Conservation (phyloP, 1,140 invertebrate genomes). For the Trichonephila clavipes region DNA sequence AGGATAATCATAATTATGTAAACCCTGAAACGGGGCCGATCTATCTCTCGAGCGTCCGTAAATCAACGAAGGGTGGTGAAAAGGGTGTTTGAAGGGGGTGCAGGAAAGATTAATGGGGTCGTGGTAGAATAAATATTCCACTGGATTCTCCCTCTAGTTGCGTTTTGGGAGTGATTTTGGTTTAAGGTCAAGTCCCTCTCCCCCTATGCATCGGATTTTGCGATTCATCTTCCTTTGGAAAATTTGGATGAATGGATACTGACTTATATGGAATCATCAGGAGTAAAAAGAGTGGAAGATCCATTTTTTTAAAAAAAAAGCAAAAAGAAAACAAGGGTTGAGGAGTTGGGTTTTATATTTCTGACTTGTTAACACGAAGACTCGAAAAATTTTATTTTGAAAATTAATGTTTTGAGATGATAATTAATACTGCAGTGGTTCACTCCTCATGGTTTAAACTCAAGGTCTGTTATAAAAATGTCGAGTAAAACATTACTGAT, state of each 20-base stretch:
- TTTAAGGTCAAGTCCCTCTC: neutral
- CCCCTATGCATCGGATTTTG: neutral
- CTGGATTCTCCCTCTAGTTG: neutral
- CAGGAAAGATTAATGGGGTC: conserved; percentile 42
- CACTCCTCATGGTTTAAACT: too few species aligned
- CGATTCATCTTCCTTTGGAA: neutral
- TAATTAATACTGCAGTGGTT: too few species aligned
- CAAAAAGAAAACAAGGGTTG: too few species aligned
- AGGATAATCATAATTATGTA: conserved; percentile 73
- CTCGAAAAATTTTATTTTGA: too few species aligned
- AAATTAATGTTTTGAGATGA: too few species aligned
- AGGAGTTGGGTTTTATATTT: too few species aligned
- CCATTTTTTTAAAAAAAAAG: too few species aligned
- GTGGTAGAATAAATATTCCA: conserved; percentile 46
- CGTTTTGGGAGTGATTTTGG: conserved; percentile 52
- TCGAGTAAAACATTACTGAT: too few species aligned
- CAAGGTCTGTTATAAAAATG: too few species aligned
- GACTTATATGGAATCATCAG: neutral
- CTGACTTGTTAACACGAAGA: too few species aligned
- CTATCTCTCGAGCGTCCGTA: conserved; percentile 28
- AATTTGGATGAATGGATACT: neutral
- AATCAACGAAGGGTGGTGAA: conserved; percentile 36
- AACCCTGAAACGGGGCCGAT: conserved; percentile 20
- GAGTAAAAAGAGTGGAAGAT: too few species aligned
- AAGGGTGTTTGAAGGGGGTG: conserved; percentile 18